Evolutionary conservation across 2,797 vertebrate species (phyloP).

Genomic region (Rhincodon typus): DNA sequence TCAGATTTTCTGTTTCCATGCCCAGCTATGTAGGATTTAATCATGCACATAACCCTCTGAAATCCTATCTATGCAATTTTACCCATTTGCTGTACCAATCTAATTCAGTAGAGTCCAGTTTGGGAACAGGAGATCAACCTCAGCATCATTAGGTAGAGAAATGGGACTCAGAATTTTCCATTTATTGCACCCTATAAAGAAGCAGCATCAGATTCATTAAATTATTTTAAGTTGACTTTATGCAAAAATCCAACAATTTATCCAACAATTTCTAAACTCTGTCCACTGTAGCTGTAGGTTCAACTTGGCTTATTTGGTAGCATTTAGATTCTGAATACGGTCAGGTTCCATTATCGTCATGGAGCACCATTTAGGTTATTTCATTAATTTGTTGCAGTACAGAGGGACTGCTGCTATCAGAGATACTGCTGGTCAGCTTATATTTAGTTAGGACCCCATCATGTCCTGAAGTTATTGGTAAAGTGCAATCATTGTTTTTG

Average conservation of each 20-base stretch:
- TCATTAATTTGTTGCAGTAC: neutral
- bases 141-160: neutral
- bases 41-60: neutral
- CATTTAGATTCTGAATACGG: neutral
- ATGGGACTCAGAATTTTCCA: neutral
- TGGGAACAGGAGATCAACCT: neutral
- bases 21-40: neutral
- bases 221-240: neutral
- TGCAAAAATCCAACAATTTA: neutral
- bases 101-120: neutral
- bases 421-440: neutral
- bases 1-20: neutral
- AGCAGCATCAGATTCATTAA: neutral
- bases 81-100: neutral
- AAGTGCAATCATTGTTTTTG: neutral
- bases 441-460: neutral
- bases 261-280: neutral
- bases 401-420: neutral
- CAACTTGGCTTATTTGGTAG: neutral
- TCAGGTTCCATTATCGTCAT: neutral
- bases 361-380: neutral
- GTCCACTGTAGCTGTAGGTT: neutral
- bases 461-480: neutral
- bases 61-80: neutral
- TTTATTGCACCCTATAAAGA: neutral